These are phyloP conservation scores for Pogonocherus hispidulus DNA, from an alignment of 2,888 invertebrate genomes.

Conservation along the genomic window DNA sequence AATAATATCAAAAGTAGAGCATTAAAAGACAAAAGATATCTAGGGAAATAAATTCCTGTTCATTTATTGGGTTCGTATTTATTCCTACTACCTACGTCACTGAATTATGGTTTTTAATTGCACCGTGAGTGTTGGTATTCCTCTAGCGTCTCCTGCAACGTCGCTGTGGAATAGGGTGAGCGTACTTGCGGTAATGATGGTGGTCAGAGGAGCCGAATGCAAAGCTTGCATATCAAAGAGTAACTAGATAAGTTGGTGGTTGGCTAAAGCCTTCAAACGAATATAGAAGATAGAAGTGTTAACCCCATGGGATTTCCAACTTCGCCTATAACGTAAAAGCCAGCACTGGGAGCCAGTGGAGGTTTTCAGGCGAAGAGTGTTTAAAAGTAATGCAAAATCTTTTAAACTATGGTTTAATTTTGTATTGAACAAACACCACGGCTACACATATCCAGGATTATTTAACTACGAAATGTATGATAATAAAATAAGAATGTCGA, in stretches of 20 bases:
- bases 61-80: too few relatives aligned
- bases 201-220: conserved; percentile 44
- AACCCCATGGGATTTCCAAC: conserved; percentile 37
- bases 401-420: background rate
- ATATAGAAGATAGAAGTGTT: conserved; percentile 38
- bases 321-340: conserved; percentile 28
- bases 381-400: conserved; percentile 1
- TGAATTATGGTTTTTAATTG: conserved; percentile 40
- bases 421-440: too few relatives aligned
- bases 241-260: conserved; percentile 41
- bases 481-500: too few relatives aligned
- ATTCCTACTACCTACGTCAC: background rate
- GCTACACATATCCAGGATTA: too few relatives aligned
- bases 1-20: too few relatives aligned
- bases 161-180: conserved; percentile 33
- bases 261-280: conserved; percentile 42
- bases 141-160: conserved; percentile 27
- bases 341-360: conserved; percentile 10
- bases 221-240: conserved; percentile 48
- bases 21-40: too few relatives aligned
- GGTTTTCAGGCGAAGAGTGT: background rate
- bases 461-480: too few relatives aligned
- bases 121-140: conserved; percentile 36
- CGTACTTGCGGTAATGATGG: conserved; percentile 42
- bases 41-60: too few relatives aligned